Evolutionary conservation across 2,113 vertebrate genomes (phyloP), one percentile per base, ranked within the genome.

Genomic region (Empidonax traillii): DNA sequence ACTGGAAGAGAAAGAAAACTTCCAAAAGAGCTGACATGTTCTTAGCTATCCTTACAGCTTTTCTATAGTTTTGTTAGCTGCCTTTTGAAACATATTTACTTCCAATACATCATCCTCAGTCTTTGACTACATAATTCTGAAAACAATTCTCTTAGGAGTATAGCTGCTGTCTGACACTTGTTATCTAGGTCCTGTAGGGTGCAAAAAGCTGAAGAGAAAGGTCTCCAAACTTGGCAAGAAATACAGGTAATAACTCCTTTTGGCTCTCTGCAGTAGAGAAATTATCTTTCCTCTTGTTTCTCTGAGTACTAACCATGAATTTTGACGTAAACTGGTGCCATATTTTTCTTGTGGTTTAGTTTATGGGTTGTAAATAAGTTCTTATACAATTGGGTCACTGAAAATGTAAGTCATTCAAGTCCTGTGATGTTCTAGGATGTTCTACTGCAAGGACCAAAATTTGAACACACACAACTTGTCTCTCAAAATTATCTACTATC

Each of bases 221-320:
- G 3, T 41, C 58, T 75, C 27, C 12, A 74, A 71, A 78, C 43
- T 58, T 84, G 43, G 35, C 17, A 79, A 87, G 49, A 83, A 66
- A 61, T 41, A 61, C 3, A 89, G 15, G 30, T 71, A 59, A 67
- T 52, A 18, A 14, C 6, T 74, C 6, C 15, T 75, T 55, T 78
- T 44, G 14, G 6, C 6, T 58, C 7, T 30, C 46, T 91, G 16
- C 18, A 37, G 12, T 30, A 79, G 22, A 90, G 14, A 69, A 85
- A 59, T 9, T 44, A 4, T 43, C 11, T 85, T 91, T 39, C 68
- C 22, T 62, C 47, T 69, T 58, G 6, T 67, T 90, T 79, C 10
- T 4, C 16, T 37, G 28, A 27, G 10, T 43, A 37, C 2, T 67
- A 58, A 67, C 8, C 0, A 2, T 18, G 12, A 0, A 5, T 8